These are phyloP conservation scores for Eciton burchellii DNA, from an alignment of 1,140 invertebrate genomes.

Conservation along the genomic window DNA sequence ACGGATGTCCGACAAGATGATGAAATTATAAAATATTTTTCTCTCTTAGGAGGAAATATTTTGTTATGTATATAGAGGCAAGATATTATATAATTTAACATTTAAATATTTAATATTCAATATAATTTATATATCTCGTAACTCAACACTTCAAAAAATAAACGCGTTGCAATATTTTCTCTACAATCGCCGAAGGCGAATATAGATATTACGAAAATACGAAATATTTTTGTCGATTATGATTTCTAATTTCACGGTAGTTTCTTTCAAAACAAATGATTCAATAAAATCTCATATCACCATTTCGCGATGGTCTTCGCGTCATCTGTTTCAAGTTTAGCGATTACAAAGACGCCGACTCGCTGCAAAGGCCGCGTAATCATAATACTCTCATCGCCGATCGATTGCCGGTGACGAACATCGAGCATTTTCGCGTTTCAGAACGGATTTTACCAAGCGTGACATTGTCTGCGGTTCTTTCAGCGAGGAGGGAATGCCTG, in stretches of 20 bases:
- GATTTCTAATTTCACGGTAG: neutral
- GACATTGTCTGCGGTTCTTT: slow-evolving; percentile 11
- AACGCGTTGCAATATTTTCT: neutral
- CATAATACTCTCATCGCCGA: neutral
- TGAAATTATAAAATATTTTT: neutral
- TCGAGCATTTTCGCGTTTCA: slow-evolving; percentile 10
- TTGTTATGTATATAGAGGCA: neutral
- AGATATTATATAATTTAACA: too few relatives aligned
- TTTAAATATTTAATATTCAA: neutral
- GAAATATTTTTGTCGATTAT: neutral
- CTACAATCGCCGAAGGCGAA: neutral
- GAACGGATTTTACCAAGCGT: neutral
- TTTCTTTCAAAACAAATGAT: neutral
- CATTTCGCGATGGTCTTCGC: neutral
- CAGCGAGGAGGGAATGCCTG: neutral
- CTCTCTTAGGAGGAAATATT: neutral
- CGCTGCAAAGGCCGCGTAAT: neutral
- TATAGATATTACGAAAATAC: neutral
- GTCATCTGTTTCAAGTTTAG: slow-evolving; percentile 9
- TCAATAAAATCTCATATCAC: neutral
- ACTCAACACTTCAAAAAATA: neutral
- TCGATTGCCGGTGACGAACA: slow-evolving; percentile 9
- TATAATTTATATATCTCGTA: neutral
- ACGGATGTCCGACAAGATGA: neutral
- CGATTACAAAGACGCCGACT: neutral